phyloP scores from a whole-genome alignment of 1,140 invertebrate species.

The Geopemphigus sp. region DNA sequence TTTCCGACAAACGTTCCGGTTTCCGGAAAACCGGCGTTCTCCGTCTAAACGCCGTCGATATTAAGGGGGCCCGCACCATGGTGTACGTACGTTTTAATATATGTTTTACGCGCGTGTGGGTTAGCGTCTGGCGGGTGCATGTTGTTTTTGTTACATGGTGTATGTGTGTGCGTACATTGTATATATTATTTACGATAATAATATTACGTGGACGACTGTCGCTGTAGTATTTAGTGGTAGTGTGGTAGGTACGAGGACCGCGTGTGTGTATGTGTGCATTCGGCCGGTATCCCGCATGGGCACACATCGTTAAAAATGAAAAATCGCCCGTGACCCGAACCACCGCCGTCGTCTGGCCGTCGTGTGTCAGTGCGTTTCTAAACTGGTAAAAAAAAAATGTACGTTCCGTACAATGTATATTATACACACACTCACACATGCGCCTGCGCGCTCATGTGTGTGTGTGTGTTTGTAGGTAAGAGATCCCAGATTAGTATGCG shows the following conservation, averaged over 20 bases:
- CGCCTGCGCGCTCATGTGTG: neutral
- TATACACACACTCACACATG: neutral
- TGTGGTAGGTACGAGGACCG: neutral
- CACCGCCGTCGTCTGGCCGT: neutral
- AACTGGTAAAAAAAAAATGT: slow-evolving; percentile 11
- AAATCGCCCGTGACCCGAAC: slow-evolving; percentile 37
- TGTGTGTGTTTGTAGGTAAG: neutral
- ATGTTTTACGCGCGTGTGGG: neutral
- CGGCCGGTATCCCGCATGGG: slow-evolving; percentile 47
- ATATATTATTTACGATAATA: too few species aligned
- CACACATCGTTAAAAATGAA: slow-evolving; percentile 49
- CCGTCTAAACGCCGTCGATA: slow-evolving; percentile 18
- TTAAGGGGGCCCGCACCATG: neutral
- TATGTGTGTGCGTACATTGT: too few species aligned
- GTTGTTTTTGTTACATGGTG: slow-evolving; percentile 31
- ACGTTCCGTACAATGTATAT: too few species aligned
- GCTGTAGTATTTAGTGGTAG: too few species aligned
- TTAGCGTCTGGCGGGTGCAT: slow-evolving; percentile 18
- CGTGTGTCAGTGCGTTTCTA: slow-evolving; percentile 26
- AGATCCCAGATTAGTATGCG: neutral
- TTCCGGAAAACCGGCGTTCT: neutral
- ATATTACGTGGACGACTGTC: neutral
- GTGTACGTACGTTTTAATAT: neutral
- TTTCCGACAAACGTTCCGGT: too few species aligned
- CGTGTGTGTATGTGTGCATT: slow-evolving; percentile 30